These are phyloP conservation scores for Menidia menidia DNA, from an alignment of 2,797 vertebrate species.

Conservation along the genomic window DNA sequence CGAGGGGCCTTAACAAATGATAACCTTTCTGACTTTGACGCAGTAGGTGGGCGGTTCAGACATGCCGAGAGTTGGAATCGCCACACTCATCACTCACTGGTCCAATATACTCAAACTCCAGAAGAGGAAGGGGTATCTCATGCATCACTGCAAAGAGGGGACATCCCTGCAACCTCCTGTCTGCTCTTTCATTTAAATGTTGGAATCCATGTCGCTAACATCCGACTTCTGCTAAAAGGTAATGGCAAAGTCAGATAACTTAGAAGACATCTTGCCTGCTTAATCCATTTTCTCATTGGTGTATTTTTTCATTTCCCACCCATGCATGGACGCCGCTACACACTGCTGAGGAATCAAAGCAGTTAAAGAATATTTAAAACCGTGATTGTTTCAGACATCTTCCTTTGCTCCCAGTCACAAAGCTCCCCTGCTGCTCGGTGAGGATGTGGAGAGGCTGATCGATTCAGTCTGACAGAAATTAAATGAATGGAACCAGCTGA, in stretches of 20 bases:
- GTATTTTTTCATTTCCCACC: constrained; percentile 49
- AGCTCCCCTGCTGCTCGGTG: constrained; percentile 66
- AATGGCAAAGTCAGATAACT: constrained; percentile 56
- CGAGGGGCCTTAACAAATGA: constrained; percentile 63
- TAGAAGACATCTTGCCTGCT: constrained; percentile 32
- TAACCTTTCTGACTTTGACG: constrained; percentile 70
- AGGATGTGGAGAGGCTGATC: constrained; percentile 70
- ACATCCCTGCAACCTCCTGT: constrained; percentile 42
- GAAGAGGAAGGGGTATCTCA: constrained; percentile 16
- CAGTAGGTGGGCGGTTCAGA: constrained; percentile 27
- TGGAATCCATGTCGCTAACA: constrained; percentile 27
- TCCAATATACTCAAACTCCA: constrained; percentile 37
- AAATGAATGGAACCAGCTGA: constrained; percentile 78
- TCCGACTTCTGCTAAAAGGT: constrained; percentile 31
- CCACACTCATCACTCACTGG: constrained; percentile 39
- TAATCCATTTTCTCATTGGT: constrained; percentile 56
- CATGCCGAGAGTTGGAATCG: constrained; percentile 59
- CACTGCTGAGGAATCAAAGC: constrained; percentile 48
- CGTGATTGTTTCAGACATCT: constrained; percentile 61
- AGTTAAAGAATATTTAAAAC: constrained; percentile 68
- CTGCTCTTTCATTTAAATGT: constrained; percentile 22
- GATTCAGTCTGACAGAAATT: constrained; percentile 75
- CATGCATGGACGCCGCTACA: constrained; percentile 35
- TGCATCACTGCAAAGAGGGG: constrained; percentile 36
- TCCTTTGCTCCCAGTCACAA: constrained; percentile 45